Conservation (phyloP, 1,140 invertebrate genomes). For the Metopolophium dirhodum region DNA sequence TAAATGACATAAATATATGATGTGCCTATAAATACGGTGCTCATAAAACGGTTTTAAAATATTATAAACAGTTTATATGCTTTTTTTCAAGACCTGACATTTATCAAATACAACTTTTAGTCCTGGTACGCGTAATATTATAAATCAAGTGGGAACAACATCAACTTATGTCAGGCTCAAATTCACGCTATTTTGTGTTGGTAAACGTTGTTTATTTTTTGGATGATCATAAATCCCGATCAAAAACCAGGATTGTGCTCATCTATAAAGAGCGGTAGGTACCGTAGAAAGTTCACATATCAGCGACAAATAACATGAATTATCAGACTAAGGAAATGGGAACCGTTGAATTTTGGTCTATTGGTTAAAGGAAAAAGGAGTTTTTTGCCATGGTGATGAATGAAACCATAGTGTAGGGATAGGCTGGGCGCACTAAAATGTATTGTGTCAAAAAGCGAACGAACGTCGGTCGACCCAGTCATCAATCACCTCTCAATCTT, state of each 20-base stretch:
- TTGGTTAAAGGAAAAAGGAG: conserved; percentile 1
- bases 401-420: background rate
- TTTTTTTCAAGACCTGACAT: background rate
- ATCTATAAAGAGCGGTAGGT: background rate
- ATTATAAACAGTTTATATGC: background rate
- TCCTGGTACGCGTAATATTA: background rate
- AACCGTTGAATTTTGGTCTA: background rate
- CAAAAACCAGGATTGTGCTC: background rate
- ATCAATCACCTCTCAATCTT: conserved; percentile 57
- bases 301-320: conserved; percentile 25
- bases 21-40: background rate
- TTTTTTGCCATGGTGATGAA: conserved; percentile 28
- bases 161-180: background rate
- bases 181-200: background rate
- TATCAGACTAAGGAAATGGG: conserved; percentile 5
- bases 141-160: background rate
- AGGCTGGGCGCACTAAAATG: background rate
- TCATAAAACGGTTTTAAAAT: background rate
- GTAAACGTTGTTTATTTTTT: conserved; percentile 34
- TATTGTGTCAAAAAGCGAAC: conserved; percentile 55
- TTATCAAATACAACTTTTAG: conserved; percentile 5
- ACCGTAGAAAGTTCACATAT: conserved; percentile 14
- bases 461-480: background rate
- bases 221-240: conserved; percentile 27
- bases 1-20: background rate